Conservation (phyloP, 1,140 invertebrate species). For the Drosophila arizonae region DNA sequence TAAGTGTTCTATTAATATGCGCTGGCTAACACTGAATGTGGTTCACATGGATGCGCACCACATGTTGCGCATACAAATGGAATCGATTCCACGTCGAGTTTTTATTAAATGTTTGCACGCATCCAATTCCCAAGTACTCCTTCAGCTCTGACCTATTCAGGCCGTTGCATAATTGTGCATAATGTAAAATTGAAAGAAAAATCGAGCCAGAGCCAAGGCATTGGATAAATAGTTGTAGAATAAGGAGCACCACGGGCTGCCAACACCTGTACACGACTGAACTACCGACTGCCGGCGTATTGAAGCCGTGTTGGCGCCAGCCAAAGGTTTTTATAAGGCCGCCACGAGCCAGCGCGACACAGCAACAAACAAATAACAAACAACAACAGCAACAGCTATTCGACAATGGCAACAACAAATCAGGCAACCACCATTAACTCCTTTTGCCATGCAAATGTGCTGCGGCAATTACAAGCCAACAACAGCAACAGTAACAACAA, state of each 20-base stretch:
- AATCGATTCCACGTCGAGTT: neutral
- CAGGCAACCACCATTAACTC: conserved; percentile 78
- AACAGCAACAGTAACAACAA: conserved; percentile 32
- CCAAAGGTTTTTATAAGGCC: conserved; percentile 71
- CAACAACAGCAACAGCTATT: conserved; percentile 29
- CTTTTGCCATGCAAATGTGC: conserved; percentile 77
- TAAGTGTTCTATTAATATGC: conserved; percentile 34
- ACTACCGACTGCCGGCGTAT: conserved; percentile 69
- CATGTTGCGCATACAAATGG: conserved; percentile 60
- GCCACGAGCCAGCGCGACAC: conserved; percentile 38
- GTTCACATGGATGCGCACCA: conserved; percentile 50
- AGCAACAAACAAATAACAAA: conserved; percentile 61
- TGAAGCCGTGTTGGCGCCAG: conserved; percentile 61
- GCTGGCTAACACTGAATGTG: conserved; percentile 30
- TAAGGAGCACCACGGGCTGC: conserved; percentile 32
- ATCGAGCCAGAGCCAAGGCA: neutral
- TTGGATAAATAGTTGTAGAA: neutral
- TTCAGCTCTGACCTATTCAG: conserved; percentile 9
- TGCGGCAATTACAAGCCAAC: conserved; percentile 67
- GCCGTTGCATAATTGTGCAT: conserved; percentile 39
- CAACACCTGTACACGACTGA: conserved; percentile 57
- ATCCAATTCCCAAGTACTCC: neutral
- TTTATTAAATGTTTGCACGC: no score
- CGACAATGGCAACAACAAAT: conserved; percentile 59
- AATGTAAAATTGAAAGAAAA: neutral